Base-by-base conservation (phyloP, 2,888 invertebrate genomes). In the Andrena fulva region DNA sequence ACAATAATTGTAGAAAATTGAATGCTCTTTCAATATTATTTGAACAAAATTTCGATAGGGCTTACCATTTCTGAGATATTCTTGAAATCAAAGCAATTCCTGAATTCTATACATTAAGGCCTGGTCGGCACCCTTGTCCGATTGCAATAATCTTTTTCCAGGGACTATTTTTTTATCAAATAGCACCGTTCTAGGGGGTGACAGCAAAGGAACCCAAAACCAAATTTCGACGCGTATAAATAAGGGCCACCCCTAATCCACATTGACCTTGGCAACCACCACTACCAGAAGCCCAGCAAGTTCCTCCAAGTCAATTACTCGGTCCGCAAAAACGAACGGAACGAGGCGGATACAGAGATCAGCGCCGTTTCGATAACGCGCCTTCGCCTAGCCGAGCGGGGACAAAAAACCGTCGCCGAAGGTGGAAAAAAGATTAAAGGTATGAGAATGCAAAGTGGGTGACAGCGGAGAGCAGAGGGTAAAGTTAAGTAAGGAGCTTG, bases 401-500 rank as follows among this genome's bases (percentile, higher is more conserved):
- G 42, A 1, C 42, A 5, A 69, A 70, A 35, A 79, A 63, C 64
- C 75, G 56, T 84, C 68, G 59, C 69, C 71, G 75, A 83, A 83
- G 70, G 20, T 27, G 35, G 24, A 75, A 72, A 74, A 77, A 72
- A 59, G 69, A 75, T 69, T 74, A 82, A 79, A 74, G 71, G 84
- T 75, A 83, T 68, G 64, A 64, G 83, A 78, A 83, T 84, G 84
- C 83, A 84, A 87, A 87, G 75, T 80, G 80, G 72, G 56, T 56
- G 68, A 75, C 62, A 68, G 72, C 66, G 66, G 74, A 63, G 52
- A 69, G 71, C 72, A 80, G 77, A 59, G 77, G 69, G 68, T 71
- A 70, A 82, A 85, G 87, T 87, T 85, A 87, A 85, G 87, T 87
- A 85, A 88, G 86, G 85, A 85, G 88, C 79, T 85, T 88, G 76